These are phyloP conservation scores for Rhynchomys soricoides DNA, from an alignment of 2,113 vertebrate genomes.

Conservation along the genomic window DNA sequence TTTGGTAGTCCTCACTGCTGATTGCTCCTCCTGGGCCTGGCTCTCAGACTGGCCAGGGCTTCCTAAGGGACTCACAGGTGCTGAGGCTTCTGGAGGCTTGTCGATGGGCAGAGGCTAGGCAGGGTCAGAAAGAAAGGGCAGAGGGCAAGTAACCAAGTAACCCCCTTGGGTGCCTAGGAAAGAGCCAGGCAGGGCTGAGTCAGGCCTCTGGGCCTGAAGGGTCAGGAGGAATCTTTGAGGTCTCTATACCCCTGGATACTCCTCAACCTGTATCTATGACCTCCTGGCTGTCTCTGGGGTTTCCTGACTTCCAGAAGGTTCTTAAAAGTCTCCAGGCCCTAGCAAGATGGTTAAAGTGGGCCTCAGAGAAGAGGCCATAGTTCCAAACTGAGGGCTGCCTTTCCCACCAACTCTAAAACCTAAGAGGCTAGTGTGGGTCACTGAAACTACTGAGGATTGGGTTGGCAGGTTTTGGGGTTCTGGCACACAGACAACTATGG, in stretches of 20 bases:
- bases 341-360: background rate
- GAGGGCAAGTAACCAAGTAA: background rate
- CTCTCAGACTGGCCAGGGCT: slow-evolving; percentile 4
- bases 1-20: background rate
- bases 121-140: slow-evolving; percentile 3
- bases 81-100: background rate
- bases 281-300: background rate
- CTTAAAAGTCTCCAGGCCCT: background rate
- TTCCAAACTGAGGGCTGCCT: background rate
- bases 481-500: background rate
- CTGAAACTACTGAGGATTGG: background rate
- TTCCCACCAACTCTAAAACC: background rate
- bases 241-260: background rate
- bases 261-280: background rate
- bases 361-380: background rate
- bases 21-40: background rate
- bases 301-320: slow-evolving; percentile 2
- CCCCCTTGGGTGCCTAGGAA: background rate
- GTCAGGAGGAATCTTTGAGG: background rate
- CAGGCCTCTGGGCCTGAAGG: background rate
- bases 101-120: slow-evolving; percentile 40
- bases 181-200: background rate
- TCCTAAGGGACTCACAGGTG: background rate
- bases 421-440: background rate
- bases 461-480: background rate